phyloP scores from a whole-genome alignment of 2,797 vertebrate genomes.

The Liasis olivaceus region DNA sequence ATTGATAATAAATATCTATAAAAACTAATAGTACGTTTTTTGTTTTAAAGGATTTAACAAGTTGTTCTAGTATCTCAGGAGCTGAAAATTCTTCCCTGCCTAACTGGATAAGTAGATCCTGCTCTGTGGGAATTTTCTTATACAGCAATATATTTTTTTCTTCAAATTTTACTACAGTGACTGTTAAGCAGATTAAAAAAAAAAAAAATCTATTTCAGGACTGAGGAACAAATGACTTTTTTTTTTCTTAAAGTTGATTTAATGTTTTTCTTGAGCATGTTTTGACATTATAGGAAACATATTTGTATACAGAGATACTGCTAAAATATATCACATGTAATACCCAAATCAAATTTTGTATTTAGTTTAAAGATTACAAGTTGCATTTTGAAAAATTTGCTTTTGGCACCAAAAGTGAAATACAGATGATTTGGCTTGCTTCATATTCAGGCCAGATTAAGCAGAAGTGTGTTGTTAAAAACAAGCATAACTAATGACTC shows the following conservation, averaged over 20 bases:
- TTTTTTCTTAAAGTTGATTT: not conserved
- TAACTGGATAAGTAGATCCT: not conserved
- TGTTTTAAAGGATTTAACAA: too few relatives aligned
- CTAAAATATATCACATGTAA: not conserved
- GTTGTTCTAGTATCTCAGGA: too few relatives aligned
- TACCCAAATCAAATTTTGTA: not conserved
- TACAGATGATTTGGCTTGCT: not conserved
- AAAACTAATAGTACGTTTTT: too few relatives aligned
- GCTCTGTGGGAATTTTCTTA: not conserved
- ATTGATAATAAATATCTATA: too few relatives aligned
- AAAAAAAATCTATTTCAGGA: not conserved
- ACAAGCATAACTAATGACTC: conserved; percentile 33
- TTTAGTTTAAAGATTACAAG: not conserved
- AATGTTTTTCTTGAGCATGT: not conserved
- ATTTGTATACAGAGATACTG: not conserved
- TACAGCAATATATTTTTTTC: not conserved
- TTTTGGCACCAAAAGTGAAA: conserved; percentile 25
- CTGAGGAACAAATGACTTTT: not conserved
- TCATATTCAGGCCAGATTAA: not conserved
- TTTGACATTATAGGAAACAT: not conserved
- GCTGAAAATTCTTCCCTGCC: too few relatives aligned
- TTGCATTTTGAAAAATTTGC: not conserved
- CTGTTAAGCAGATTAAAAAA: too few relatives aligned
- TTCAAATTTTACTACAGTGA: not conserved
- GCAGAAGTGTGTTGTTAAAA: conserved; percentile 16